Percentiles rank a stretch among this genome's conserved stretches.
Conservation (phyloP, 2,797 vertebrate species). For the Liasis olivaceus region DNA sequence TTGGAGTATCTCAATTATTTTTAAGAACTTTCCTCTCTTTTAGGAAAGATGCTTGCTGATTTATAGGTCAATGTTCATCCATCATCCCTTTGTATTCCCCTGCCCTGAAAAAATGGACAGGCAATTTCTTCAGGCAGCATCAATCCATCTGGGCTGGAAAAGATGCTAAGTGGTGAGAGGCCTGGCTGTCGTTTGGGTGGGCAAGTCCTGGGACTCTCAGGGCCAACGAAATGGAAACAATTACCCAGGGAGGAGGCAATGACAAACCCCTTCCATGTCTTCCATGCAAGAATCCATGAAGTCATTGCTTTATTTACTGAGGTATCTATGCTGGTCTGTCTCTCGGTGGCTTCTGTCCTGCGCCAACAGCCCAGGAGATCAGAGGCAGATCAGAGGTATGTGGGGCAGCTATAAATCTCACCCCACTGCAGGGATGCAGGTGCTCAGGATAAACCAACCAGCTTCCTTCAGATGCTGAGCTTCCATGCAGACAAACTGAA, state of each 20-base stretch:
- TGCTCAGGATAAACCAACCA: no score
- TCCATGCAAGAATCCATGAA: background rate
- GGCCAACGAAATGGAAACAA: background rate
- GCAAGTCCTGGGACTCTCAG: background rate
- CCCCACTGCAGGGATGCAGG: no score
- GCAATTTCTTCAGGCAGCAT: background rate
- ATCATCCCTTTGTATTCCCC: background rate
- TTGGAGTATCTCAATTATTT: background rate
- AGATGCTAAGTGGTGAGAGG: background rate
- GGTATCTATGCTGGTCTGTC: no score
- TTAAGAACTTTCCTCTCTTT: background rate
- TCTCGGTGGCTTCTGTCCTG: no score
- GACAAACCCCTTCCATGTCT: background rate
- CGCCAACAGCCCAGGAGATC: no score
- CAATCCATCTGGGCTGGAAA: background rate
- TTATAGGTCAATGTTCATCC: background rate
- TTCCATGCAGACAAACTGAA: no score
- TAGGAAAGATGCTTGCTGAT: background rate
- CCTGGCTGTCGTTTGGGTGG: background rate
- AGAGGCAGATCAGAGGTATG: no score
- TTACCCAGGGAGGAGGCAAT: background rate
- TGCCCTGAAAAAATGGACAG: background rate
- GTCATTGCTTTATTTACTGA: background rate
- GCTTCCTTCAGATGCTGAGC: no score
- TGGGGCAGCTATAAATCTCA: no score